Conservation (phyloP, 2,888 invertebrate genomes). For the Hydrotaea cyrtoneurina region DNA sequence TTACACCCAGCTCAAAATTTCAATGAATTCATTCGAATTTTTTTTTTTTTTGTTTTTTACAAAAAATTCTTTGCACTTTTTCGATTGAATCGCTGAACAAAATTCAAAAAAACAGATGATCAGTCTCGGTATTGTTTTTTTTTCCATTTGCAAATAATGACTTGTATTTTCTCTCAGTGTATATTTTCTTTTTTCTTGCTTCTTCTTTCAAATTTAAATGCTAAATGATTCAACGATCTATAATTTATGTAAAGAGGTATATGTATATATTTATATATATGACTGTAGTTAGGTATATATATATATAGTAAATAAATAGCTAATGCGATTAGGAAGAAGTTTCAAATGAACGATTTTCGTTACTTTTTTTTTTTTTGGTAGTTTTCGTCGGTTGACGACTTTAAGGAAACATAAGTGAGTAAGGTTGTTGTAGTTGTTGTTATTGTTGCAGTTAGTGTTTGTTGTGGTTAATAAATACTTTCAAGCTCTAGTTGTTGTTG, state of each 20-base stretch:
- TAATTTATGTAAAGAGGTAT: not conserved
- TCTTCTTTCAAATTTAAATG: conserved; percentile 3
- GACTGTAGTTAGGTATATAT: not conserved
- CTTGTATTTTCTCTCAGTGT: conserved; percentile 16
- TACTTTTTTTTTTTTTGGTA: not conserved
- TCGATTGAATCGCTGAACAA: conserved; percentile 68
- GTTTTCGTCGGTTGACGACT: too few species aligned
- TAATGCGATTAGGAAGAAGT: too few species aligned
- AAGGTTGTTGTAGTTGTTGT: not conserved
- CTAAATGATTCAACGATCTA: not conserved
- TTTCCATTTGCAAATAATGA: not conserved
- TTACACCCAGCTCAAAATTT: conserved; percentile 78
- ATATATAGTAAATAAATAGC: not conserved
- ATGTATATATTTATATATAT: not conserved
- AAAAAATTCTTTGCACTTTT: conserved; percentile 7
- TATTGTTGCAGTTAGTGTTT: not conserved
- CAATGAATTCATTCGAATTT: not conserved
- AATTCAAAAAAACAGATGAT: conserved; percentile 71
- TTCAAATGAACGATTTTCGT: not conserved
- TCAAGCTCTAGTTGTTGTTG: conserved; percentile 28
- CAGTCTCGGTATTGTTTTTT: not conserved
- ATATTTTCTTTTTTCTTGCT: not conserved
- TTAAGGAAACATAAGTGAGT: not conserved
- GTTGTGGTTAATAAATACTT: not conserved
- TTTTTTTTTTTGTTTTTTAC: not conserved